These are phyloP conservation scores for Crotalus horridus DNA, from an alignment of 2,113 vertebrate genomes.

Conservation along the genomic window DNA sequence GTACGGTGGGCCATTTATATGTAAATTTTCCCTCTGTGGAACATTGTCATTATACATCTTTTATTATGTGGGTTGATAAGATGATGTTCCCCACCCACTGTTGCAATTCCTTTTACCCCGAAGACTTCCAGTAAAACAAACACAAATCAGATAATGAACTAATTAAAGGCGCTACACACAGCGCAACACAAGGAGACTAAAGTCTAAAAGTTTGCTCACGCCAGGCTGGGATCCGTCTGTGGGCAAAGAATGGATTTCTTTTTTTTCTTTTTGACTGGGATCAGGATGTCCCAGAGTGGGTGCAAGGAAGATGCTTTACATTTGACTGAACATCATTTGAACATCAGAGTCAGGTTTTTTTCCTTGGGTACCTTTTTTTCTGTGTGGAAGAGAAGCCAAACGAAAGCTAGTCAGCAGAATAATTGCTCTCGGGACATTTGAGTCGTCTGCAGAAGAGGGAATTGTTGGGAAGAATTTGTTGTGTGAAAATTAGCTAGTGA, in stretches of 20 bases:
- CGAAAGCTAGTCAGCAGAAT: background rate
- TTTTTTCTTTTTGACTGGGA: background rate
- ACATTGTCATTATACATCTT: conserved; percentile 24
- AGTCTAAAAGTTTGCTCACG: background rate
- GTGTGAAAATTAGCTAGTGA: background rate
- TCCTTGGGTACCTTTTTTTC: background rate
- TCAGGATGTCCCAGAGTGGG: background rate
- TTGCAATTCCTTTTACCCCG: background rate
- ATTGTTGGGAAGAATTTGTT: background rate
- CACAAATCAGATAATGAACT: conserved; percentile 6
- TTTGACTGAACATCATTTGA: background rate
- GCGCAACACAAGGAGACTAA: background rate
- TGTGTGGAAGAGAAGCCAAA: background rate
- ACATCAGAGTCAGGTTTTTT: background rate
- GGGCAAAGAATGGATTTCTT: background rate
- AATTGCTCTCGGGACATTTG: background rate
- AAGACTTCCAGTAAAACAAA: conserved; percentile 32
- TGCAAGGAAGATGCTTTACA: background rate
- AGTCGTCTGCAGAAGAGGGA: background rate
- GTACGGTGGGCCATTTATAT: conserved; percentile 28
- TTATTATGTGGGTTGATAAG: conserved; percentile 23
- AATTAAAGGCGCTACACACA: background rate
- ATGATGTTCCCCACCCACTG: conserved; percentile 15
- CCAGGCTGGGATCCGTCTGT: background rate
- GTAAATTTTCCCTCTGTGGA: conserved; percentile 2